Conservation (phyloP, 2,797 vertebrate species). For the Syngnathus rostellatus region DNA sequence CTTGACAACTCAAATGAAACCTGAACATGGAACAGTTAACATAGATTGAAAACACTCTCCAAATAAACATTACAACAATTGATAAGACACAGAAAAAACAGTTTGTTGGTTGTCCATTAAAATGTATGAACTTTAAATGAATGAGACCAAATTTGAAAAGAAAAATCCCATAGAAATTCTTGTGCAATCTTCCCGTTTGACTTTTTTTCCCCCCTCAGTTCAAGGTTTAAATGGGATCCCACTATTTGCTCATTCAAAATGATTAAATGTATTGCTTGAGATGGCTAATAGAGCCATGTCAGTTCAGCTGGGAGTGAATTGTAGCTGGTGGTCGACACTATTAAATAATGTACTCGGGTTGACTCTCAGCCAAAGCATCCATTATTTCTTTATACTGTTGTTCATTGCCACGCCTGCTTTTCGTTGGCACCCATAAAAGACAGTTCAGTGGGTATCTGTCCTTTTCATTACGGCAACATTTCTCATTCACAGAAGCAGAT, state of each 20-base stretch:
- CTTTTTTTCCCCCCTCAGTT: not conserved
- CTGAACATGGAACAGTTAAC: too few species aligned
- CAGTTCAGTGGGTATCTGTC: constrained; percentile 42
- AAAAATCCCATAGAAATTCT: not conserved
- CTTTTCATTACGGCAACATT: constrained; percentile 73
- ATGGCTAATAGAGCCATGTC: not conserved
- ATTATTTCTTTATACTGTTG: constrained; percentile 8
- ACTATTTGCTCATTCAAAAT: not conserved
- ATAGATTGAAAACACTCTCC: too few species aligned
- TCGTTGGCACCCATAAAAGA: constrained; percentile 31
- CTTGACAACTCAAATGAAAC: too few species aligned
- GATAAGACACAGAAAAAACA: too few species aligned
- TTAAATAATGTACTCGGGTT: not conserved
- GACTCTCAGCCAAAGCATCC: not conserved
- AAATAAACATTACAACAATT: too few species aligned
- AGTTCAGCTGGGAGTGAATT: not conserved
- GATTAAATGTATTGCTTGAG: not conserved
- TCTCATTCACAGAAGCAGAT: constrained; percentile 77
- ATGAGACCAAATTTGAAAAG: not conserved
- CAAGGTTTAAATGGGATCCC: not conserved
- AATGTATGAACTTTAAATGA: not conserved
- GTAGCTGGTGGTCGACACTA: not conserved
- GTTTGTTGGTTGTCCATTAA: too few species aligned
- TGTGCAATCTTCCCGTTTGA: not conserved
- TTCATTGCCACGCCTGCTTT: constrained; percentile 17